Base-by-base conservation (phyloP, 2,797 vertebrate genomes). In the Falco concolor region DNA sequence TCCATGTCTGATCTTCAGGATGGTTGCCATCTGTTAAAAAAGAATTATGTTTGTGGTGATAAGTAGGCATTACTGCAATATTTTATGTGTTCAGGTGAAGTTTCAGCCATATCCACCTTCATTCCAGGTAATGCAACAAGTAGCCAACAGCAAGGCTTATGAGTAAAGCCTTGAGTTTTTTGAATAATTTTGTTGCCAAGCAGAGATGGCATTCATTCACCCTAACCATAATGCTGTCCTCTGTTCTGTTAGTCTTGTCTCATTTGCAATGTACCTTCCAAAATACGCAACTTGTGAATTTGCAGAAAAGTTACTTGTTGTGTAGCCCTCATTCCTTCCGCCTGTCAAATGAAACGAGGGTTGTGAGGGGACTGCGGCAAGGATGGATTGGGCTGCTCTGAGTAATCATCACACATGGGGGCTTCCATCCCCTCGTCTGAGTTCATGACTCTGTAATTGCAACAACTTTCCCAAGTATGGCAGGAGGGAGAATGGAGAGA, bases 281-380 rank as follows among this genome's bases (percentile, higher is more conserved):
- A 84, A 84, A 52, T 75, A 25, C 81, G 32, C 15, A 76, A 9
- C 27, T 64, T 0, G 68, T 56, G 45, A 34, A 45, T 87, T 89
- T 88, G 47, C 57, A 44, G 34, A 44, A 32, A 65, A 61, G 8
- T 72, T 90, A 7, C 8, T 50, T 69, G 14, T 70, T 86, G 21
- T 36, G 23, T 42, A 59, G 47, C 45, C 53, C 12, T 12, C 14
- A 59, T 76, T 80, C 27, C 28, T 78, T 64, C 47, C 81, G 22
- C 0, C 0, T 67, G 38, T 49, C 1, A 3, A 67, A 52, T 42
- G 47, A 89, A 85, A 25, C 0, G 0, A 30, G 56, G 19, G 1
- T 72, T 10, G 0, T 40, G 24, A 77, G 50, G 25, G 21, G 8
- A 19, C 34, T 85, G 36, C 22, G 40, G 12, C 22, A 13, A 75